Conservation (phyloP, 2,113 vertebrate species). For the Hippoglossus stenolepis region DNA sequence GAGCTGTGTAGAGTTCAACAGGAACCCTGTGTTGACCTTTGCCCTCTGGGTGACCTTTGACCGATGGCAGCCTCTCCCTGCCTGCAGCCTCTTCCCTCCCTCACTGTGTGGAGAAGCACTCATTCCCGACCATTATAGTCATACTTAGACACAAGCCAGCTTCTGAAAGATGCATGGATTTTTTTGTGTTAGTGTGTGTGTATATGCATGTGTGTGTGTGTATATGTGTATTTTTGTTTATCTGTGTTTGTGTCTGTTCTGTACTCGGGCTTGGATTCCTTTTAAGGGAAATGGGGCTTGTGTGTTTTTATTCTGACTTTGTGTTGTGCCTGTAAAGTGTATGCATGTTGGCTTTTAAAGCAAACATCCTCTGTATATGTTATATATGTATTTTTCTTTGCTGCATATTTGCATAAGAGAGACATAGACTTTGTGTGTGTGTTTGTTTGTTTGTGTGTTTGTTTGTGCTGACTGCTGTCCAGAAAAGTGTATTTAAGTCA, state of each 20-base stretch:
- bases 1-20: slow-evolving; percentile 3
- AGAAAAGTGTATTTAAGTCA: slow-evolving; percentile 65
- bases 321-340: background rate
- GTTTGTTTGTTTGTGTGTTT: background rate
- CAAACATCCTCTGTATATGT: slow-evolving; percentile 2
- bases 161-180: slow-evolving; percentile 67
- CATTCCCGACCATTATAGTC: slow-evolving; percentile 51
- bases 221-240: slow-evolving; percentile 24
- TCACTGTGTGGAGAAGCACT: slow-evolving; percentile 30
- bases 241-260: slow-evolving; percentile 13
- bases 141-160: slow-evolving; percentile 28
- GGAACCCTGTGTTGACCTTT: slow-evolving; percentile 48
- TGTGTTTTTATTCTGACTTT: slow-evolving; percentile 24
- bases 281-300: slow-evolving; percentile 44
- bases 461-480: slow-evolving; percentile 32
- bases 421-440: background rate
- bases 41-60: slow-evolving; percentile 60
- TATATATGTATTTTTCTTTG: background rate
- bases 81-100: slow-evolving; percentile 44
- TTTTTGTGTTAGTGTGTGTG: slow-evolving; percentile 35
- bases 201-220: slow-evolving; percentile 12
- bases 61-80: slow-evolving; percentile 25
- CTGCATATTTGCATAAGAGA: slow-evolving; percentile 26
- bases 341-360: slow-evolving; percentile 7
- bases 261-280: slow-evolving; percentile 31